Evolutionary conservation across 2,797 vertebrate genomes (phyloP), one percentile per base, ranked within the genome.

Genomic region (Tokudaia muenninki): DNA sequence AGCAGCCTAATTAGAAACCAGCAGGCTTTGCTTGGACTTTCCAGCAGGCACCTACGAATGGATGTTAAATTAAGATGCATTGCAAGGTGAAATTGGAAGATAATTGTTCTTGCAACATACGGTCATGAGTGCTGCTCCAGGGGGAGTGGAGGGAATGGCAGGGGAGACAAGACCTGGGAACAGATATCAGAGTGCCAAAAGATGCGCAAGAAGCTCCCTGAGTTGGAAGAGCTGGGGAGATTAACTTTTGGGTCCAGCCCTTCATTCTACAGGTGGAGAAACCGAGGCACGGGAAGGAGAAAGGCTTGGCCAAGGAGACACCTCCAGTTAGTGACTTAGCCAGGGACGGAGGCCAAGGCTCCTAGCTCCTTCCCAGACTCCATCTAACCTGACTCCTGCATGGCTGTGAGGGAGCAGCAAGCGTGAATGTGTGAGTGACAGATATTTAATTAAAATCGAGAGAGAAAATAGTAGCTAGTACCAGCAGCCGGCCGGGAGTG

Each of bases 51-150:
- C 92, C 87, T 50, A 87, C 87, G 79, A 96, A 87, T 90, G 83
- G 34, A 92, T 94, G 89, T 75, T 97, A 95, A 97, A 97, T 98
- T 90, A 96, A 97, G 96, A 97, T 96, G 92, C 82, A 83, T 87
- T 92, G 93, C 75, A 95, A 97, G 94, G 93, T 96, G 97, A 97
- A 93, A 95, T 72, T 80, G 96, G 87, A 96, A 96, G 97, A 77
- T 97, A 94, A 97, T 97, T 96, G 94, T 92, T 97, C 95, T 87
- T 92, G 72, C 21, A 88, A 80, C 95, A 92, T 91, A 94, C 78
- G 90, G 94, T 84, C 86, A 17, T 37, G 87, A 91, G 83, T 26
- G 74, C 67, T 29, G 74, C 78, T 92, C 92, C 57, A 1, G 77
- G 67, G 87, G 7, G 44, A 50, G 57, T 8, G 2, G 0, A 7